Evolutionary conservation across 2,797 vertebrate genomes (phyloP).

Genomic region (Sebastes kiyomatsui): DNA sequence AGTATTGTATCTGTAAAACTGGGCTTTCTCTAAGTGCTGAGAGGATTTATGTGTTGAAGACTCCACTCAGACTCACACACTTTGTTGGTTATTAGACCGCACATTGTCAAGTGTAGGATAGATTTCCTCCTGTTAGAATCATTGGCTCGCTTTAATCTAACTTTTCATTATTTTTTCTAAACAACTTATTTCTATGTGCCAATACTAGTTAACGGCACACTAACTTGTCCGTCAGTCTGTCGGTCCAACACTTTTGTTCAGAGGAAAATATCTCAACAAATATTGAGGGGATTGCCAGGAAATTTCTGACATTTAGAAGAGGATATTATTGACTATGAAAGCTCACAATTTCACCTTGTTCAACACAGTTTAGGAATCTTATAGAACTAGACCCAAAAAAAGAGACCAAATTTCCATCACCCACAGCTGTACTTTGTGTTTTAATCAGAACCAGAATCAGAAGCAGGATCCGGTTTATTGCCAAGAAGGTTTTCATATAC

Average conservation of each 20-base stretch:
- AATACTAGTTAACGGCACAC: not conserved
- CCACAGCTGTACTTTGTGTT: too few relatives aligned
- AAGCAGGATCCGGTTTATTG: too few relatives aligned
- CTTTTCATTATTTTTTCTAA: not conserved
- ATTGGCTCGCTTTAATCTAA: not conserved
- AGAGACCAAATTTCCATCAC: not conserved
- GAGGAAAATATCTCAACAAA: too few relatives aligned
- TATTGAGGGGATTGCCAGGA: not conserved
- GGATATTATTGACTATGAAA: not conserved
- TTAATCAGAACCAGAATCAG: too few relatives aligned
- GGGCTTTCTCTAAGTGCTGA: not conserved
- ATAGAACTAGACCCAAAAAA: not conserved
- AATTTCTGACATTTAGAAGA: not conserved
- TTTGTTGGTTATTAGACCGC: not conserved
- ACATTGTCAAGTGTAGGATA: not conserved
- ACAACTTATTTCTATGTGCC: not conserved
- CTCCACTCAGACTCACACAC: not conserved
- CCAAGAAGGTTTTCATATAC: too few relatives aligned
- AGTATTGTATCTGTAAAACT: not conserved
- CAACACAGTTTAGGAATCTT: not conserved
- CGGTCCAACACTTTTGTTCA: not conserved
- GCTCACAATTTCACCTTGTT: not conserved
- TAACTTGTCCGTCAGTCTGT: not conserved
- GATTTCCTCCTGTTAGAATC: not conserved
- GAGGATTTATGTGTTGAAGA: not conserved